Base-by-base conservation (phyloP, 2,888 invertebrate species). In the Resseliella maxima region DNA sequence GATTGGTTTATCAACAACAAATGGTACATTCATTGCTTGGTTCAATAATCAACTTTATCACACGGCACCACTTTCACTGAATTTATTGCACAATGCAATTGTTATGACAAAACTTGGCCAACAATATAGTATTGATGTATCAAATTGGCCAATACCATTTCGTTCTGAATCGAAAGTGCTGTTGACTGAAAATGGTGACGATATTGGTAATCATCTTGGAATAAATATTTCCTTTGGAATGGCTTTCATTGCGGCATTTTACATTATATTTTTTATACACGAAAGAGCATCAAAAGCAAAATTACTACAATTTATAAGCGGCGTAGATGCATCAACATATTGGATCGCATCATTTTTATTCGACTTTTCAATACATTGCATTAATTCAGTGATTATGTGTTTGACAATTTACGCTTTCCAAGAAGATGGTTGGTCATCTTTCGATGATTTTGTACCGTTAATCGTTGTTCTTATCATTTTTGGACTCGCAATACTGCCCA, bases 11-110 rank as follows among this genome's bases (percentile, higher is more conserved):
- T 92, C 93, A 0, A 88, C 91, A 3, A 90, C 90, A 0, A 89
- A 90, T 21, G 1, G 21, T 27, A 27, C 35, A 0, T 18, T 59
- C 1, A 81, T 41, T 0, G 95, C 94, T 0, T 94, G 94, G 93
- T 95, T 96, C 90, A 96, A 96, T 89, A 96, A 95, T 89, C 95
- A 96, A 89, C 95, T 95, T 0, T 94, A 93, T 88, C 96, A 97
- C 89, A 93, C 94, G 85, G 93, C 95, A 0, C 94, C 95, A 0
- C 92, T 94, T 0, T 92, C 95, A 0, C 90, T 96, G 3, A 93
- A 94, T 85, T 90, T 94, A 21, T 90, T 94, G 0, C 93, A 95
- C 88, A 93, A 93, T 87, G 93, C 95, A 0, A 89, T 95, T 59
- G 92, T 95, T 0, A 92, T 91, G 88, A n/a, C 72, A 0, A 36